These are phyloP conservation scores for Latrodectus geometricus DNA, from an alignment of 1,140 invertebrate genomes.

Conservation along the genomic window DNA sequence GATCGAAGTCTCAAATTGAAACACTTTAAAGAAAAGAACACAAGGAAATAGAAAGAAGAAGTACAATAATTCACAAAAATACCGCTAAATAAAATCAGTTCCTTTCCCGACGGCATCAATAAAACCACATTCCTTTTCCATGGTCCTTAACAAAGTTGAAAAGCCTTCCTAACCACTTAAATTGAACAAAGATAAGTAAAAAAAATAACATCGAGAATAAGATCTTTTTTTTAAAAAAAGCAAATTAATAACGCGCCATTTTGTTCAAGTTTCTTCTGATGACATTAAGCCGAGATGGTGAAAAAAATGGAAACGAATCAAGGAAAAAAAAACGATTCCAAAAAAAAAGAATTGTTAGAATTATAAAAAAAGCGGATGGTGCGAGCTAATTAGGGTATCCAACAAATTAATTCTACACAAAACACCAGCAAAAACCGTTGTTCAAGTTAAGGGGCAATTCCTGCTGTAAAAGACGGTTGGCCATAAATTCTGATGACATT, in stretches of 20 bases:
- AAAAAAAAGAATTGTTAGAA: slow-evolving; percentile 21
- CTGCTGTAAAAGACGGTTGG: slow-evolving; percentile 9
- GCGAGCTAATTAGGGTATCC: slow-evolving; percentile 42
- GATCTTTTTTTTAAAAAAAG: slow-evolving; percentile 20
- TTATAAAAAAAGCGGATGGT: slow-evolving; percentile 17
- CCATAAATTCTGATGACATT: slow-evolving; percentile 59
- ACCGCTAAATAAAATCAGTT: neutral
- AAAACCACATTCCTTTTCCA: slow-evolving; percentile 25
- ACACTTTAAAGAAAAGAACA: slow-evolving; percentile 12
- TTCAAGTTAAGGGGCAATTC: slow-evolving; percentile 20
- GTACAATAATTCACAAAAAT: slow-evolving; percentile 12
- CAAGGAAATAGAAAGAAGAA: neutral
- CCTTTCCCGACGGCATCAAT: slow-evolving; percentile 28
- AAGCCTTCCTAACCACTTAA: slow-evolving; percentile 41
- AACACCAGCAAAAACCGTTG: slow-evolving; percentile 52
- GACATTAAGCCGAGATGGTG: slow-evolving; percentile 41
- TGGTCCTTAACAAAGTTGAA: slow-evolving; percentile 32
- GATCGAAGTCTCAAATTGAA: neutral
- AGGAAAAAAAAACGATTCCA: neutral
- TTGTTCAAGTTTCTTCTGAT: slow-evolving; percentile 41
- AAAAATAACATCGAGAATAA: neutral
- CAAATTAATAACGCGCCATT: slow-evolving; percentile 57
- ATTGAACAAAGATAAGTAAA: slow-evolving; percentile 15
- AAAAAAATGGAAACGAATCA: slow-evolving; percentile 3
- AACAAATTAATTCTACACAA: slow-evolving; percentile 54